Percentiles rank a stretch among this genome's conserved stretches.
These are phyloP conservation scores for Mormyrops attenuatus DNA, from an alignment of 2,797 vertebrate species.

Conservation along the genomic window DNA sequence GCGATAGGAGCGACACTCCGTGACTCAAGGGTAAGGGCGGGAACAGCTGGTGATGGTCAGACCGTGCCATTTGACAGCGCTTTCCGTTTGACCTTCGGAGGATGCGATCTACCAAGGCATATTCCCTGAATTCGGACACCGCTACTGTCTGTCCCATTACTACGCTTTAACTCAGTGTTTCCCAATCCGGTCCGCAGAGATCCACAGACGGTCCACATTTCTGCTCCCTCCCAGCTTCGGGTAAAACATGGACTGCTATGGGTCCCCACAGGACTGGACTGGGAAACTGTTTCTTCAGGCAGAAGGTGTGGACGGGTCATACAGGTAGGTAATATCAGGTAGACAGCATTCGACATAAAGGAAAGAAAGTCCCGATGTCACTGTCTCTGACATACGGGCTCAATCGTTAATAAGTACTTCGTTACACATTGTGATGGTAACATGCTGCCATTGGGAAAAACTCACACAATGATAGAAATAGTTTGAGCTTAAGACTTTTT, in stretches of 20 bases:
- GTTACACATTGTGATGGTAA: not conserved
- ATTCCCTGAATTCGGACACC: not conserved
- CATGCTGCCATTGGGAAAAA: not conserved
- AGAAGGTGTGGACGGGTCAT: not conserved
- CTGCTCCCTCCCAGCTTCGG: not conserved
- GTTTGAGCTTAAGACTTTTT: not conserved
- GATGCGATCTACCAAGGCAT: not conserved
- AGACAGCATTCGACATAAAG: not conserved
- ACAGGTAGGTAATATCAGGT: not conserved
- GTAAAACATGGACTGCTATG: not conserved
- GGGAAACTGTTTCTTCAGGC: not conserved
- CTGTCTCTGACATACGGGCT: not conserved
- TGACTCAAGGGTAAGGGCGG: not conserved
- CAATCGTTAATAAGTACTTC: not conserved
- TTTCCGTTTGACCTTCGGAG: not conserved
- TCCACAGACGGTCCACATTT: not conserved
- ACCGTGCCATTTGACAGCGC: not conserved
- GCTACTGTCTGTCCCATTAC: not conserved
- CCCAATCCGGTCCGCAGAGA: not conserved
- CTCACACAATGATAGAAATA: not conserved
- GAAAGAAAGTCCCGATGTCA: not conserved
- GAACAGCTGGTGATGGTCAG: not conserved
- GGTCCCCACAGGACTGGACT: not conserved
- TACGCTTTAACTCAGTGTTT: not conserved
- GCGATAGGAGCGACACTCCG: not conserved